A percentile compares a stretch with the other conserved stretches of the same genome.
These are phyloP conservation scores for Porites divaricata DNA, from an alignment of 92 coral and sea anemone species.

Conservation along the genomic window DNA sequence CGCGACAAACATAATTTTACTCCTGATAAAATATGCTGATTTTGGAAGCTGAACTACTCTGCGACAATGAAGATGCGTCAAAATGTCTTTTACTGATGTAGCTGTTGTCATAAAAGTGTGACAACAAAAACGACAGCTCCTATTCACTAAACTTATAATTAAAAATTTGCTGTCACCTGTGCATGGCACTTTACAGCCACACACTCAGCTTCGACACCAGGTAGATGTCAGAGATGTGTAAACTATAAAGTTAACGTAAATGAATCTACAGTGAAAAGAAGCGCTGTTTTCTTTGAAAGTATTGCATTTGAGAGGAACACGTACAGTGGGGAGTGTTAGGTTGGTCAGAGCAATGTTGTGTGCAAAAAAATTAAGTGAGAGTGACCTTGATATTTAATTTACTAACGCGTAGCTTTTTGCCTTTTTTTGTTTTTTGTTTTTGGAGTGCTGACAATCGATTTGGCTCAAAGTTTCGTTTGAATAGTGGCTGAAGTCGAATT, in stretches of 20 bases:
- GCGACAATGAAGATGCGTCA: background rate
- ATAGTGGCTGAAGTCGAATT: too few relatives aligned
- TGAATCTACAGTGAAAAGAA: background rate
- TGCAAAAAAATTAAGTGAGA: too few relatives aligned
- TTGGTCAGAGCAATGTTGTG: too few relatives aligned
- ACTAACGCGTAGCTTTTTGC: too few relatives aligned
- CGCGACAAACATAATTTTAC: too few relatives aligned
- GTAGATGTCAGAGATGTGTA: background rate
- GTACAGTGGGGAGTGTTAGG: background rate
- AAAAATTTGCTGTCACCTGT: conserved; percentile 26
- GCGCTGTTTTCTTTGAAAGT: background rate
- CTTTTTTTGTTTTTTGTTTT: too few relatives aligned
- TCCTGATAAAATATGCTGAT: background rate
- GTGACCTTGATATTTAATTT: too few relatives aligned
- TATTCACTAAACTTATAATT: background rate
- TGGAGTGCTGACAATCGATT: too few relatives aligned
- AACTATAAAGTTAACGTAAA: background rate
- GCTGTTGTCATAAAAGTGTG: background rate
- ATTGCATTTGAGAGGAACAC: background rate
- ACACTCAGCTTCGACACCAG: background rate
- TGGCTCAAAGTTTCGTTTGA: too few relatives aligned
- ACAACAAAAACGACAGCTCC: conserved; percentile 8
- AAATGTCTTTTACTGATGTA: background rate
- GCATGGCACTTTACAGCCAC: conserved; percentile 9
- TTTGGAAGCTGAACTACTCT: background rate